Evolutionary conservation across 2,113 vertebrate species (phyloP).

Genomic region (Salvator merianae): DNA sequence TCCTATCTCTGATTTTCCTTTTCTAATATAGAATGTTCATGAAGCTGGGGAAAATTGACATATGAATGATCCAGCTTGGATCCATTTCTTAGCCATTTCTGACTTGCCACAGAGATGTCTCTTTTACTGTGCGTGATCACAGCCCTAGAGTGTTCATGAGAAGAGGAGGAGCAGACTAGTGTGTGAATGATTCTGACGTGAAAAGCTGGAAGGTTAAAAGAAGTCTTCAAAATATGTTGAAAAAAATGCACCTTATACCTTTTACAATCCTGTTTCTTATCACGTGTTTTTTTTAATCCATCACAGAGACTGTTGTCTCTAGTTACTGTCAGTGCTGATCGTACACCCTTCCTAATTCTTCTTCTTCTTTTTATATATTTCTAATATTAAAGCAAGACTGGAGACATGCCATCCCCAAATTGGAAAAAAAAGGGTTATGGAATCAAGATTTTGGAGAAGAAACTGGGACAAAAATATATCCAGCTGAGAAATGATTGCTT

Average conservation of each 20-base stretch:
- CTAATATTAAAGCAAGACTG: not conserved
- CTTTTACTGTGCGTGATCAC: too few relatives aligned
- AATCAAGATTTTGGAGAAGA: not conserved
- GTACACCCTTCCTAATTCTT: conserved; percentile 26
- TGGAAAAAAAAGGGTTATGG: not conserved
- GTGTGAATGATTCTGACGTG: too few relatives aligned
- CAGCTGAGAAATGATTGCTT: not conserved
- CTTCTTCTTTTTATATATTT: not conserved
- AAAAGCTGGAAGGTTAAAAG: not conserved
- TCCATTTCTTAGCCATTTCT: too few relatives aligned
- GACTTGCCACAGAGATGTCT: too few relatives aligned
- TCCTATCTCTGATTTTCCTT: too few relatives aligned
- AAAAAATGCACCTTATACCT: not conserved
- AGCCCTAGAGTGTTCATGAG: too few relatives aligned
- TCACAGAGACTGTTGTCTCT: not conserved
- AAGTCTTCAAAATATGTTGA: not conserved
- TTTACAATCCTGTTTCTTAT: not conserved
- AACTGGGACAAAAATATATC: not conserved
- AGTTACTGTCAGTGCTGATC: conserved; percentile 43
- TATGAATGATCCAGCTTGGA: too few relatives aligned
- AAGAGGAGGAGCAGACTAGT: too few relatives aligned
- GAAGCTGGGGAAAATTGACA: too few relatives aligned
- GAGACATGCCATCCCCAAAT: conserved; percentile 38
- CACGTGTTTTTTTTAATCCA: conserved; percentile 45
- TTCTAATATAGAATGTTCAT: too few relatives aligned